Evolutionary conservation across 64 coral and sea anemone genomes (phyloP), one percentile per base, ranked within the genome.

Genomic region (Montipora cactus): DNA sequence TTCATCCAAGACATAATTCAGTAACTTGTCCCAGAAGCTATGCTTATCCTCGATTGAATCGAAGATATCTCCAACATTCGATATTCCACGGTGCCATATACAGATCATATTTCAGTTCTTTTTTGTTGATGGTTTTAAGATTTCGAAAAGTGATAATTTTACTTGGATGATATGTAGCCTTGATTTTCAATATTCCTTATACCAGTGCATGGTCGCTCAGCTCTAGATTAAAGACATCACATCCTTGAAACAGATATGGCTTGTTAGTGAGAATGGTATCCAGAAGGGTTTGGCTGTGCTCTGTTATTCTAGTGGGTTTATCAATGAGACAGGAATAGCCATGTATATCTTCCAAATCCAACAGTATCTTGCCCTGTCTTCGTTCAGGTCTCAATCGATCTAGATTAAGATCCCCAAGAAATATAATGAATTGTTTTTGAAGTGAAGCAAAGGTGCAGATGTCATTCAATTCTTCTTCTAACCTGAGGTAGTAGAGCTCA

Each of bases 231-330:
- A 52, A 82, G 53, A 82, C 53, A 82, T 58, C 4, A 82, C 4
- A 52, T 3, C 51, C 79, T 52, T 7, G 47, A 82, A 82, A 82
- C 51, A 82, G 50, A 52, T 82, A 21, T 52, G 79, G 81, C 62
- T 84, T 84, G 21, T 84, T 84, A 84, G 81, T 84, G 4, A 84
- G 18, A 21, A 84, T 66, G 7, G 61, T 62, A 84, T 84, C 81
- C 10, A 84, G 57, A 28, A 84, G 3, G 21, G 81, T 84, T 66
- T 84, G 52, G 44, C 81, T 66, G 52, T 51, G 18, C 1, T 84
- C 79, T 59, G 79, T 68, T 84, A 84, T 62, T 84, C 81, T n/a
- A 62, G 81, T 66, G 62, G 81, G 3, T 45, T 84, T 59, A 23
- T 59, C 44, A 62, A 84, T 66, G 0, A 84, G 44, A 14, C 81